Evolutionary conservation across 2,797 vertebrate genomes (phyloP).

Genomic region (Tragopan temminckii): DNA sequence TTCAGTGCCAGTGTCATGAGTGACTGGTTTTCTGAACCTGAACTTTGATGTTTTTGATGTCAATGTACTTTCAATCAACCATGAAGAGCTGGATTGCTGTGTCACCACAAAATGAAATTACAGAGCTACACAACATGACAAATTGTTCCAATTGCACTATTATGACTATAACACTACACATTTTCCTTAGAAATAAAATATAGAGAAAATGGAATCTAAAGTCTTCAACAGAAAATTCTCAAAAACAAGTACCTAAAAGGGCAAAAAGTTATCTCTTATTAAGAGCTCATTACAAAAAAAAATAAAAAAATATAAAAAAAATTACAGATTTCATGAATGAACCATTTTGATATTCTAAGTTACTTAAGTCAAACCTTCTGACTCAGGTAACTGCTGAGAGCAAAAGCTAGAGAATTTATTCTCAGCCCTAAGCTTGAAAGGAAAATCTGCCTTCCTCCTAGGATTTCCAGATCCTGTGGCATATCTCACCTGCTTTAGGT

Average conservation of each 20-base stretch:
- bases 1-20: conserved; percentile 2
- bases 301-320: not conserved
- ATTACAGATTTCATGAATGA: not conserved
- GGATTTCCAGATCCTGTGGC: not conserved
- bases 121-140: not conserved
- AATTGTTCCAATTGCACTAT: not conserved
- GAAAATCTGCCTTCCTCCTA: not conserved
- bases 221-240: not conserved
- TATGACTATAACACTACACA: not conserved
- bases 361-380: not conserved
- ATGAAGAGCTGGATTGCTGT: not conserved
- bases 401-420: not conserved
- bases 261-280: not conserved
- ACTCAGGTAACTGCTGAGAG: not conserved
- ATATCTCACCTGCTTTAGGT: not conserved
- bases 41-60: conserved; percentile 20
- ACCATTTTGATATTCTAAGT: not conserved
- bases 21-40: conserved; percentile 16
- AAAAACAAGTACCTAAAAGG: not conserved
- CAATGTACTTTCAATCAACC: not conserved
- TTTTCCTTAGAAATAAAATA: not conserved
- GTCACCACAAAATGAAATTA: not conserved
- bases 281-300: not conserved
- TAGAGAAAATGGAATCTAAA: not conserved
- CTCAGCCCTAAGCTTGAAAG: not conserved